Conservation (phyloP, 2,797 vertebrate genomes). For the Clarias pachynema region DNA sequence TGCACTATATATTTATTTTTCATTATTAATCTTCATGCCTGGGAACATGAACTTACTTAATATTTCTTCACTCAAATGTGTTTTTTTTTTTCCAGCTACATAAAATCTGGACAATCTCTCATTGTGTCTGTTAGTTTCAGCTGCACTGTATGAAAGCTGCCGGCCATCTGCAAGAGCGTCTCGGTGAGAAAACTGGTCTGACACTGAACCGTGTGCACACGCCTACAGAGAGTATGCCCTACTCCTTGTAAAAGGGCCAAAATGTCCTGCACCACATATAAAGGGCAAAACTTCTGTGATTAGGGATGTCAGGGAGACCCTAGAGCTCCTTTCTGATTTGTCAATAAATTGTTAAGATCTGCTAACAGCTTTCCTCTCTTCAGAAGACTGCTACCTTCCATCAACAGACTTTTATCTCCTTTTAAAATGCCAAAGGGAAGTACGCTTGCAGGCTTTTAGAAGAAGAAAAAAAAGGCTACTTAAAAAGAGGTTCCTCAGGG, state of each 20-base stretch:
- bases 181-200: conserved; percentile 10
- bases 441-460: background rate
- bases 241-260: background rate
- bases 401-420: conserved; percentile 5
- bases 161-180: background rate
- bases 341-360: conserved; percentile 4
- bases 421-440: background rate
- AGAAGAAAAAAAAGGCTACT: background rate
- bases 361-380: background rate
- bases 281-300: background rate
- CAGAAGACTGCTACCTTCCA: background rate
- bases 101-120: background rate
- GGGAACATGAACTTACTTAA: background rate
- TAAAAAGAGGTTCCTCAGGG: background rate
- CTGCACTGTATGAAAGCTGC: conserved; percentile 10
- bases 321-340: background rate
- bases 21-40: background rate
- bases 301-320: background rate
- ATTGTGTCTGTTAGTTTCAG: background rate
- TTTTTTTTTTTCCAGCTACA: background rate
- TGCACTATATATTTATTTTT: background rate
- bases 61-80: background rate
- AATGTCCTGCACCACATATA: background rate
- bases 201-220: background rate
- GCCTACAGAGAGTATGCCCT: background rate